These are phyloP conservation scores for Tetranychus piercei DNA, from an alignment of 2,888 invertebrate species.

Conservation along the genomic window DNA sequence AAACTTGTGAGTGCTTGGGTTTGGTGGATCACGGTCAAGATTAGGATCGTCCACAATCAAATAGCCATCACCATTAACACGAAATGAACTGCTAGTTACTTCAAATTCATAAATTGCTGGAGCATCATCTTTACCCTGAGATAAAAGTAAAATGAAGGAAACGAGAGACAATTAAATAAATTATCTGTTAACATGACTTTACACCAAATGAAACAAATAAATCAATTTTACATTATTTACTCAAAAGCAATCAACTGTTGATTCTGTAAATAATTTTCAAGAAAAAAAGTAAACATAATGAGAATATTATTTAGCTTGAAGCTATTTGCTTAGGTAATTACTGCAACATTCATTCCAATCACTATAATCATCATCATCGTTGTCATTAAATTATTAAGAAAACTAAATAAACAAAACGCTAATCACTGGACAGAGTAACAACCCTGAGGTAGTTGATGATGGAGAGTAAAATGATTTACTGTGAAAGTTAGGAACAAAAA, in stretches of 20 bases:
- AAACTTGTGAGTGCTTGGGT: conserved; percentile 61
- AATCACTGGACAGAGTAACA: too few relatives aligned
- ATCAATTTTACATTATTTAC: too few relatives aligned
- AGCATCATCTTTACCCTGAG: conserved; percentile 11
- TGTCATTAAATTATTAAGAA: too few relatives aligned
- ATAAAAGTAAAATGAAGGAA: not conserved
- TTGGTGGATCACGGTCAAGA: conserved; percentile 68
- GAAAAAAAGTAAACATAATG: not conserved
- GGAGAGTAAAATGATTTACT: too few relatives aligned
- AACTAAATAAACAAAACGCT: too few relatives aligned
- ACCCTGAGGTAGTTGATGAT: too few relatives aligned
- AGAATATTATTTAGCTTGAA: too few relatives aligned
- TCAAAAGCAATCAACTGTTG: not conserved
- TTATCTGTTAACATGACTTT: not conserved
- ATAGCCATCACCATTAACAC: conserved; percentile 50
- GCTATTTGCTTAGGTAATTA: too few relatives aligned
- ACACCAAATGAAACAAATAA: too few relatives aligned
- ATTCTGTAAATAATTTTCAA: not conserved
- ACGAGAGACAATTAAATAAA: not conserved
- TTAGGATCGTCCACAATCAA: conserved; percentile 62
- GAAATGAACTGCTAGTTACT: conserved; percentile 61
- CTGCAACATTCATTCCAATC: not conserved
- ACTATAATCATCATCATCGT: not conserved
- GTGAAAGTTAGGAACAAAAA: too few relatives aligned
- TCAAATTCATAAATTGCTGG: conserved; percentile 43